Evolutionary conservation across 2,113 vertebrate genomes (phyloP).

Genomic region (Hucho hucho): DNA sequence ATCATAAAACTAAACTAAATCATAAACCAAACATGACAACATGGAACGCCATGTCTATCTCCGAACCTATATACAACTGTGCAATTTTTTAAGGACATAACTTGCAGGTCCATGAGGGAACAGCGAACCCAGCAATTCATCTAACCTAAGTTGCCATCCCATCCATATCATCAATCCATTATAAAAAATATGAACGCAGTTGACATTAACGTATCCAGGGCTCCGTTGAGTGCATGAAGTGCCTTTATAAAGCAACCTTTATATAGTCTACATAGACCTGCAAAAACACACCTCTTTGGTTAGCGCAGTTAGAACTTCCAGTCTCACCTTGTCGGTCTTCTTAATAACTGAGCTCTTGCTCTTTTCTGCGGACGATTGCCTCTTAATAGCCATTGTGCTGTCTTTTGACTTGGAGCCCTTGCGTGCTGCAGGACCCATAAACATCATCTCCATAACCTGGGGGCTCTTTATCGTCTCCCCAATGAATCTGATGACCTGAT

Average conservation of each 20-base stretch:
- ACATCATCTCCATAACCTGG: constrained; percentile 73
- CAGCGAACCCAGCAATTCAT: no score
- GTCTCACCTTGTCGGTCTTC: constrained; percentile 80
- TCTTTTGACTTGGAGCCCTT: constrained; percentile 66
- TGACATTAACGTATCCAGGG: no score
- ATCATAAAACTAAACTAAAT: constrained; percentile 14
- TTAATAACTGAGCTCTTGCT: constrained; percentile 44
- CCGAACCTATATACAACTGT: no score
- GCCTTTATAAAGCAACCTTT: not conserved
- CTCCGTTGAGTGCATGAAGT: not conserved
- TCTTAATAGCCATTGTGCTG: constrained; percentile 65
- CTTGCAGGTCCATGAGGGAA: no score
- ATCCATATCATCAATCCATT: no score
- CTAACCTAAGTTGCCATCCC: no score
- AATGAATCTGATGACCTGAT: constrained; percentile 83
- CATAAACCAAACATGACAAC: not conserved
- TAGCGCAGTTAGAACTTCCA: not conserved
- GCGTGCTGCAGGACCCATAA: constrained; percentile 63
- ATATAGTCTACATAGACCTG: not conserved
- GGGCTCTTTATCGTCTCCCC: constrained; percentile 81
- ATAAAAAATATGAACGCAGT: no score
- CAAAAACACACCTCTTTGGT: not conserved
- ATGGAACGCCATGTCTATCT: no score
- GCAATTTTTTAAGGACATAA: no score
- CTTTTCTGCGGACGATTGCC: constrained; percentile 60